Evolutionary conservation across 2,797 vertebrate species (phyloP), one percentile per base, ranked within the genome.

Genomic region (Neomorphus geoffroyi): DNA sequence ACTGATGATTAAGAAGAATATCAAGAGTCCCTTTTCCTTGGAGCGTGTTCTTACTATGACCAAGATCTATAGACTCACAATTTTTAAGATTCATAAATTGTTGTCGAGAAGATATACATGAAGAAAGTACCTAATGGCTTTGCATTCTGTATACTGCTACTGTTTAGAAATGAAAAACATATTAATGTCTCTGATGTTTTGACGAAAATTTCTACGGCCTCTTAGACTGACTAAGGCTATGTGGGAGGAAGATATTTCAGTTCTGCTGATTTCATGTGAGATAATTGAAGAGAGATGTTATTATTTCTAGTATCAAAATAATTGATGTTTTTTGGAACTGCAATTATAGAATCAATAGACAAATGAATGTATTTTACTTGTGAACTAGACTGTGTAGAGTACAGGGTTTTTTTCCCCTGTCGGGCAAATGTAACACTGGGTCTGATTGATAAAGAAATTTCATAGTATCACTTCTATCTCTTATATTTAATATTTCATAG

Each of bases 401-500:
- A 14, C 35, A 21, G n/a, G n/a, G 24, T 1, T 4, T 39, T 46
- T 18, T 27, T 6, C 2, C 13, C 4, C 23, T 65, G 3, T 32
- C 79, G n/a, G 24, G 18, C 16, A 66, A 60, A 48, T 27, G 9
- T 11, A 80, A 45, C 14, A n/a, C 9, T 41, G 77, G 18, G 16
- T 90, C 22, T 80, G 46, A 72, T 26, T 89, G 45, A 75, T 77
- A n/a, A 43, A 43, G 10, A 53, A 43, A 41, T 65, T 87, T 89
- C 9, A 64, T 69, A 41, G 18, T 41, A 22, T 57, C 14, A 33
- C 3, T 54, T 83, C 2, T 45, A 4, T 39, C 4, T 79, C 30
- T 46, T 81, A 45, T 73, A 79, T 75, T 62, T 50, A 57, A 41
- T 73, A 33, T 74, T 90, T 87, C 39, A 62, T 54, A 78, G 56